Evolutionary conservation across 2,888 invertebrate genomes (phyloP), one percentile per base, ranked within the genome.

Genomic region (Erpobdella octoculata): DNA sequence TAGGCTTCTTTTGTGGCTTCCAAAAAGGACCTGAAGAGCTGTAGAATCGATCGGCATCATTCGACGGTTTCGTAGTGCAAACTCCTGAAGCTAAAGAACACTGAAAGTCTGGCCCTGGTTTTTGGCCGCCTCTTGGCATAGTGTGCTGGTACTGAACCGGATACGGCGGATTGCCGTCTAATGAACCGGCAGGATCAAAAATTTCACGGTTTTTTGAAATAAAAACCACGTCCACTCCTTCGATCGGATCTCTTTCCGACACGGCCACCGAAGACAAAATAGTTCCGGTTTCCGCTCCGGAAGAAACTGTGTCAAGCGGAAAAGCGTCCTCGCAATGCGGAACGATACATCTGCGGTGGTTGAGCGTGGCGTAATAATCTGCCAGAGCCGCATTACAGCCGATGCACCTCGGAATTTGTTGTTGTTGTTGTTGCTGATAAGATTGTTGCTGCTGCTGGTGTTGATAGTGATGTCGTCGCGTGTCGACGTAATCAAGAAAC

Each of bases 381-480:
- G 33, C 35, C 31, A 69, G 25, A 58, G 46, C 69, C 15, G 58
- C 69, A 46, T 69, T 69, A 33, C 69, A 69, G 21, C 69, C 69
- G 18, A 69, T 37, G 58, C 69, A 69, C n/a, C 48, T 53, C 21
- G 28, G 53, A 33, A 48, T 53, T 31, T 28, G 31, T 31, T 58
- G 33, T 21, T 46, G n/a, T 37, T 38, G 3, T 31, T 21, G 69
- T 35, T 38, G 58, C 35, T 68, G 48, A 3, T 53, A 58, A 4
- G 25, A 15, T n/a, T 67, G 67, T 8, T 46, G 58, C 18, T 46
- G 58, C 18, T 69, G 58, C 9, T 58, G 69, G 2, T 33, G 36
- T 37, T 67, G 41, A 12, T 37, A 21, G n/a, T 67, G 67, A 8
- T 69, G 58, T 35, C 58, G 33, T 31, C 33, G 53, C 33, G 48